A percentile compares a stretch with the other conserved stretches of the same genome.
phyloP scores from a whole-genome alignment of 1,140 invertebrate species.

The Ceratitis capitata region DNA sequence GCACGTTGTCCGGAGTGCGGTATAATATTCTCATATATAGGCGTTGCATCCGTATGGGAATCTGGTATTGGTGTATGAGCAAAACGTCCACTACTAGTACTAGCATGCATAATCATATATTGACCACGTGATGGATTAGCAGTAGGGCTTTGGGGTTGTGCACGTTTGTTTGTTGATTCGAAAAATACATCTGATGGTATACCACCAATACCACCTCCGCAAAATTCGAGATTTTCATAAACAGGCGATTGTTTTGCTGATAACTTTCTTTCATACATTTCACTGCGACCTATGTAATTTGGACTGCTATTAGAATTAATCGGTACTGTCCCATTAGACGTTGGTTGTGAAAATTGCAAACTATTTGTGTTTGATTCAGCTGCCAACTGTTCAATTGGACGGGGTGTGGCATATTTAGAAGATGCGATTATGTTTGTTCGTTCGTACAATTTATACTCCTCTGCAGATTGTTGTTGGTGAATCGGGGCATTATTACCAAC shows the following conservation, averaged over 20 bases:
- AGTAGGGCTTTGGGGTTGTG: constrained; percentile 66
- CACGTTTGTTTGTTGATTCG: constrained; percentile 61
- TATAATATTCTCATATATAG: constrained; percentile 80
- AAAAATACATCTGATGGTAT: constrained; percentile 66
- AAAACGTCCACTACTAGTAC: constrained; percentile 49
- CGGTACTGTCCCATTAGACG: neutral
- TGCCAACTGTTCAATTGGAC: constrained; percentile 72
- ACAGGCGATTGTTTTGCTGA: constrained; percentile 67
- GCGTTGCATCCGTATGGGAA: constrained; percentile 55
- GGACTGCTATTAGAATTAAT: neutral
- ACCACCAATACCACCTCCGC: neutral
- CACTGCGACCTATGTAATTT: constrained; percentile 3
- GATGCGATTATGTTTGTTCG: constrained; percentile 73
- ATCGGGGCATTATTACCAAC: constrained; percentile 39
- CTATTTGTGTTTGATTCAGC: constrained; percentile 39
- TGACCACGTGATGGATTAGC: constrained; percentile 49
- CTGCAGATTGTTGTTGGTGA: constrained; percentile 47
- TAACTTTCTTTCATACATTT: constrained; percentile 34
- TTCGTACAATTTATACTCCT: constrained; percentile 74
- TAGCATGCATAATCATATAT: constrained; percentile 44
- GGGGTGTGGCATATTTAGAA: constrained; percentile 80
- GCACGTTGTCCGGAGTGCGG: constrained; percentile 67
- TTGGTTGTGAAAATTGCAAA: neutral
- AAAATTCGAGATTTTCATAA: constrained; percentile 85
- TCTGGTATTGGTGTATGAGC: constrained; percentile 62